Base-by-base conservation (phyloP, 2,113 vertebrate species). In the Henicopernis longicauda region DNA sequence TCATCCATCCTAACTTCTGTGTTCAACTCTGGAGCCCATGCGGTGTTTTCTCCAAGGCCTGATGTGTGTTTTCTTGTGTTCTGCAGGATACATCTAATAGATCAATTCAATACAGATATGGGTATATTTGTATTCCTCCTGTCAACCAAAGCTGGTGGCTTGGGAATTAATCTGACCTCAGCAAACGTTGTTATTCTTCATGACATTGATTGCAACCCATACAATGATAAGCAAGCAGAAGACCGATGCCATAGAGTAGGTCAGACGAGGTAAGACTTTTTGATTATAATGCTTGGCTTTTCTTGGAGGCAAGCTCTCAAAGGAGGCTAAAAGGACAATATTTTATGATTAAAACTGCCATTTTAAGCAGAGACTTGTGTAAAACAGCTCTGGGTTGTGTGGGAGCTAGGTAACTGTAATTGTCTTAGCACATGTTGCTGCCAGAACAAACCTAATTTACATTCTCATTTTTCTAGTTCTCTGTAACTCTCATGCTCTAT, bases 181-280 rank as follows among this genome's bases (percentile, higher is more conserved):
- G 99, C 99, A 59, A 99, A 99, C 18, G 98, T 99, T 12, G 99
- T 99, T 62, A 99, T 99, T 94, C 98, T 99, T n/a, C 99, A 99
- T 14, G 99, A 99, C 96, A 99, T 99, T n/a, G 99, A 99, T 92
- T 99, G 98, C 95, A 99, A 99, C 92, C 99, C 99, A 4, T 99
- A 99, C 93, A 99, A 99, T 13, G 99, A 99, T 96, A 99, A 99
- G 88, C 99, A 99, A 97, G 99, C 99, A 20, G 99, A 99, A 95
- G 99, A 99, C 93, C 97, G 99, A 59, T 99, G 99, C 97, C 99
- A 99, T 66, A 98, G 99, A 92, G 98, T 99, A n/a, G 99, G 99
- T 36, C 99, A 99, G 96, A 99, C 98, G 52, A 98, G 98, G 99
- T 99, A 97, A 97, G 98, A 59, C 22, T 61, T 76, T 12, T 11